Evolutionary conservation across 2,113 vertebrate species (phyloP).

Genomic region (Rhea pennata): DNA sequence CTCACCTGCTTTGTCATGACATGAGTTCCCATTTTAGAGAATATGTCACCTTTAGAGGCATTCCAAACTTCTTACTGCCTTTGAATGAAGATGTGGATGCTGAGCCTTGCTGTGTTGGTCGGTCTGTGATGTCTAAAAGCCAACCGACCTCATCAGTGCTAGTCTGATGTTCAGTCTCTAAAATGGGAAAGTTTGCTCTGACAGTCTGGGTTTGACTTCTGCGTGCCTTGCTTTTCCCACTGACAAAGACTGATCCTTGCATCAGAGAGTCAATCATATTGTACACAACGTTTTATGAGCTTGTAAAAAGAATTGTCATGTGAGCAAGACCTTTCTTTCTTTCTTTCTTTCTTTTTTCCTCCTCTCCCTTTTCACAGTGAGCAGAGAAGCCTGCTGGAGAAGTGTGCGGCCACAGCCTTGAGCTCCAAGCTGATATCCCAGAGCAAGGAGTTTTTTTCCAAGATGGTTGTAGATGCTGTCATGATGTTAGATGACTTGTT

Average conservation of each 20-base stretch:
- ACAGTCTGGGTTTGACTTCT: not conserved
- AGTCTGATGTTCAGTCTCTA: accelerated
- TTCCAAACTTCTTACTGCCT: not conserved
- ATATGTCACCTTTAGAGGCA: not conserved
- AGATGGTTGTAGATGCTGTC: constrained; percentile 97
- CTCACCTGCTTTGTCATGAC: accelerated
- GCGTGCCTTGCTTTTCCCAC: not conserved
- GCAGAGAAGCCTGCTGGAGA: constrained; percentile 89
- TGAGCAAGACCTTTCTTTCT: not conserved
- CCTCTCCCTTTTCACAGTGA: constrained; percentile 77
- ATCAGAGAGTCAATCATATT: accelerated
- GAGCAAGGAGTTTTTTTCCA: constrained; percentile 93
- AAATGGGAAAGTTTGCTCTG: not conserved
- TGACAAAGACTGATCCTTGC: not conserved
- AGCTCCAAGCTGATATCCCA: constrained; percentile 96
- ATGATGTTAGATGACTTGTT: constrained; percentile 91
- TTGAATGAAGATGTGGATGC: not conserved
- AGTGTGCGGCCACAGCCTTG: constrained; percentile 93
- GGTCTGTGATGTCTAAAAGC: not conserved
- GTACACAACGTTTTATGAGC: accelerated
- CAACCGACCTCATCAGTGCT: accelerated
- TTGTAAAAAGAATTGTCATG: not conserved
- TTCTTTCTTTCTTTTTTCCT: not conserved
- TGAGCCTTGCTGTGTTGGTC: not conserved
- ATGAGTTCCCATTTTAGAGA: accelerated